phyloP scores from a whole-genome alignment of 92 coral and sea anemone genomes.

The Siderastrea siderea region DNA sequence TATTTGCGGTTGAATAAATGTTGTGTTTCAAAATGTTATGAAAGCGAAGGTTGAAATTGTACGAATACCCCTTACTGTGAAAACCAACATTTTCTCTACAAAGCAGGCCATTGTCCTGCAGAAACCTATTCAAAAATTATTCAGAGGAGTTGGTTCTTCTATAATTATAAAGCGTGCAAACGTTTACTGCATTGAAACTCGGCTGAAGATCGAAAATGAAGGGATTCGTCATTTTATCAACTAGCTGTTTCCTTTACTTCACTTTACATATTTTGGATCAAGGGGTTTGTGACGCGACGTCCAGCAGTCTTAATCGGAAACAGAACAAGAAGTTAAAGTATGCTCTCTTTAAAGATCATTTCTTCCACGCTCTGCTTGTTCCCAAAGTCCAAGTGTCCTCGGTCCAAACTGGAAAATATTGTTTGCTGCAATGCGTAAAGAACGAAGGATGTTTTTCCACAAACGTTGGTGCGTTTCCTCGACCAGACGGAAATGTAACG shows the following conservation, averaged over 20 bases:
- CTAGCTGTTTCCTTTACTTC: background rate
- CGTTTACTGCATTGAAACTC: too few relatives aligned
- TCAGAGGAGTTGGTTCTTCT: too few relatives aligned
- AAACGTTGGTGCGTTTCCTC: constrained; percentile 11
- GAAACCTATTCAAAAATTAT: too few relatives aligned
- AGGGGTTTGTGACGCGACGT: background rate
- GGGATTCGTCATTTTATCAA: background rate
- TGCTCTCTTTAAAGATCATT: constrained; percentile 1
- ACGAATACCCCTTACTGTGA: too few relatives aligned
- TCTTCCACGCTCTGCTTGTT: constrained; percentile 3
- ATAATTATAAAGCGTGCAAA: too few relatives aligned
- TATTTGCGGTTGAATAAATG: too few relatives aligned
- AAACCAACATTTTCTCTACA: too few relatives aligned
- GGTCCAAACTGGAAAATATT: background rate
- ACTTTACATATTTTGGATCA: constrained; percentile 6
- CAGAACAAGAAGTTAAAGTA: background rate
- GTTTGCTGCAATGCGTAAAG: constrained; percentile 22
- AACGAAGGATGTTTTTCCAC: background rate
- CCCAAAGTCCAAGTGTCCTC: background rate
- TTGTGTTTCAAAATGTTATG: too few relatives aligned
- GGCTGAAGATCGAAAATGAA: background rate
- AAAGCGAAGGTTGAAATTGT: too few relatives aligned
- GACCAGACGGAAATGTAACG: constrained; percentile 1
- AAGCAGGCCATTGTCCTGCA: too few relatives aligned
- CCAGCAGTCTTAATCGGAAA: background rate